Evolutionary conservation across 2,797 vertebrate genomes (phyloP), one percentile per base, ranked within the genome.

Genomic region (Phoebastria nigripes): DNA sequence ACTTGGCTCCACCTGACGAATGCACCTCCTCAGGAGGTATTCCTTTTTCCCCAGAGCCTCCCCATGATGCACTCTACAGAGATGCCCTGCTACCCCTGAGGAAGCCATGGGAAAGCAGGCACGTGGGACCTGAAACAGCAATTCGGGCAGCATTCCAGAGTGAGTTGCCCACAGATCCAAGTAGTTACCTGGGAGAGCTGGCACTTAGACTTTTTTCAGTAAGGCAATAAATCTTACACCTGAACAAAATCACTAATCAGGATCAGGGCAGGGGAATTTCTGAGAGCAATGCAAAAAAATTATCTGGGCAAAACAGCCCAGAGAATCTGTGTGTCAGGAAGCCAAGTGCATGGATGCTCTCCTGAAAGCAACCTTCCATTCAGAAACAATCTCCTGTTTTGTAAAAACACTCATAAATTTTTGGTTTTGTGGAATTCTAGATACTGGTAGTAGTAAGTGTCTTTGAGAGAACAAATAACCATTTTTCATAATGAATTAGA

Each of bases 111-210:
- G 42, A 76, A 33, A 91, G 18, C 37, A 82, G 18, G 61, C 9
- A 59, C 0, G 1, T 3, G 11, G 17, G 11, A 39, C 13, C 7
- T 51, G 51, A 62, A 80, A 31, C 11, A 29, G 18, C 21, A 46
- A 51, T 84, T 55, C 82, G 28, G 8, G n/a, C 54, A 93, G 77
- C 9, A 62, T 28, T 1, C 5, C n/a, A 42, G 39, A 15, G 12
- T 25, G 22, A 81, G 49, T 2, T 67, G 58, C 63, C 10, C 39
- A 42, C 25, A 56, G 35, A 81, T 28, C 6, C 24, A 74, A 56
- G 29, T 0, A 55, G 31, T 31, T 65, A 61, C 8, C 33, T 2
- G 10, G 28, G 13, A 78, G 15, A 0, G 0, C 56, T 88, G 85
- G 35, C n/a, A 66, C 16, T 77, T 37, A 5, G 28, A 51, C 1